Evolutionary conservation across 2,797 vertebrate genomes (phyloP), one percentile per base, ranked within the genome.

Genomic region (Oryzias sinensis): DNA sequence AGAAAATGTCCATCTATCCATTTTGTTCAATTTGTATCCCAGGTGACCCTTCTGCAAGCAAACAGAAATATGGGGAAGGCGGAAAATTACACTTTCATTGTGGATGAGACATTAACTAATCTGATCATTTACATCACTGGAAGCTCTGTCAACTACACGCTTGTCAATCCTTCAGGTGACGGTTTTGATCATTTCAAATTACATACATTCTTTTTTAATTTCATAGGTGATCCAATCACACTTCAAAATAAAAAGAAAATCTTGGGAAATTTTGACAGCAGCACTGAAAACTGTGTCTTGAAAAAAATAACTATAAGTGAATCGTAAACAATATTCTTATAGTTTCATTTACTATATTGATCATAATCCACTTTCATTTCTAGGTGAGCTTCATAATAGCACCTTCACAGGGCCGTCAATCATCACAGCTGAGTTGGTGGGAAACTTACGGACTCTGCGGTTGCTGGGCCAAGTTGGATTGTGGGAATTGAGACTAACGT

Each of bases 1-100:
- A 15, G 14, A 46, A 48, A 47, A 44, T 6, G 1, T 40, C 50
- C 1, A 13, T 0, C 22, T 46, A 22, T 46, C 2, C 27, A 3
- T 5, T 18, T 55, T 14, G 1, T 54, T 60, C 0, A 3, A 22
- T 43, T 29, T 1, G 44, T 65, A 18, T 62, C 29, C 24, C 61
- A 92, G 90, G 90, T 91, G 53, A 91, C 84, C 42, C 56, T 92
- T 59, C 76, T 90, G 37, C 87, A 91, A 58, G 67, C 47, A 0
- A n/a, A 53, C 7, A 82, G 27, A 29, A 77, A 72, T n/a, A 73
- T 86, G 2, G 83, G 81, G 18, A 49, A 2, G 1, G 59, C 81
- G 5, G 83, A 80, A 1, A 54, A n/a, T 5, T 86, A 90, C 24
- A 70, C 15, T 5, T 91, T 92, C 53, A 56, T 66, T 6, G 61